phyloP scores from a whole-genome alignment of 2,888 invertebrate genomes.

The Ariolimax columbianus region DNA sequence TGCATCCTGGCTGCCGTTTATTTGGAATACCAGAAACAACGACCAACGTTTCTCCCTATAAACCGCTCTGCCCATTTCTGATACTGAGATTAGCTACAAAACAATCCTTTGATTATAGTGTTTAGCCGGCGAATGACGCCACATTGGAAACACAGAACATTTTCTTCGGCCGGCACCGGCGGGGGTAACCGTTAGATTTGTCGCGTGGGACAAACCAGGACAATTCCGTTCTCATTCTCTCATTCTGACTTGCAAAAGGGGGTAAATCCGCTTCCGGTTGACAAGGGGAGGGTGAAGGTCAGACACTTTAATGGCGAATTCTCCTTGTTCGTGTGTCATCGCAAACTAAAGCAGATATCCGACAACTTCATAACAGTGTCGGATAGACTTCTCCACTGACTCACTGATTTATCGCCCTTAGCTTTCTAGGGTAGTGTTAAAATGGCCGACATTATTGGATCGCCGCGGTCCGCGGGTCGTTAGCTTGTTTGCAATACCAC shows the following conservation, averaged over 20 bases:
- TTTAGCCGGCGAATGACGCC: constrained; percentile 25
- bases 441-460: constrained; percentile 32
- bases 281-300: constrained; percentile 10
- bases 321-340: constrained; percentile 32
- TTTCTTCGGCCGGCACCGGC: background rate
- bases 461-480: background rate
- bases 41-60: constrained; percentile 4
- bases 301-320: constrained; percentile 29
- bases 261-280: constrained; percentile 44
- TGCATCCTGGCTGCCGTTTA: too few relatives aligned
- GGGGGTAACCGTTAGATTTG: background rate
- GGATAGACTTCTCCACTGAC: constrained; percentile 3
- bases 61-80: constrained; percentile 22
- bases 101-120: constrained; percentile 33
- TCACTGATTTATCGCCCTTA: constrained; percentile 16
- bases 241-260: constrained; percentile 11
- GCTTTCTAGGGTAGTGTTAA: constrained; percentile 10
- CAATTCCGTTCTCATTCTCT: background rate
- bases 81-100: constrained; percentile 32
- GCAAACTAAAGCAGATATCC: constrained; percentile 21
- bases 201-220: background rate
- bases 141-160: background rate
- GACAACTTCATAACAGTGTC: constrained; percentile 11
- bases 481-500: constrained; percentile 11
- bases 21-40: background rate